Evolutionary conservation across 2,113 vertebrate species (phyloP), one percentile per base, ranked within the genome.

Genomic region (Atrichornis clamosus): DNA sequence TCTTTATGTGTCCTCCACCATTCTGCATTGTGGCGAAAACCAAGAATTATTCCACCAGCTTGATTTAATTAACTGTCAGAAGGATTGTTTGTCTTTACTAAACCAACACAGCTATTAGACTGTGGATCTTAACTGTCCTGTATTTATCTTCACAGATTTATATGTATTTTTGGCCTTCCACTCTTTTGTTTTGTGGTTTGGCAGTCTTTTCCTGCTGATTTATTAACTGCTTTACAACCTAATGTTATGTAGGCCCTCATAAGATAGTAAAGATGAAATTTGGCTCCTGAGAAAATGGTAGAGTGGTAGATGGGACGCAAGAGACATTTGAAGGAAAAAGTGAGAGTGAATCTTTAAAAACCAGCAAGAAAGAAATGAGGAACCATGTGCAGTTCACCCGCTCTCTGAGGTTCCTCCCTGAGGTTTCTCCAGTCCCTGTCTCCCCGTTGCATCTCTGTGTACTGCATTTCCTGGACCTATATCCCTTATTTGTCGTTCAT

Each of bases 71-170:
- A 92, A 67, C 55, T 70, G 63, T 74, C 21, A 4, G 74, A 82
- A 96, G 7, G 42, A n/a, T 30, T 89, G 59, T 93, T 90, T 88
- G 59, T 79, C 50, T 93, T 92, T 89, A 33, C 58, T 82, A 89
- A 95, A 81, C n/a, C 60, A 84, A 52, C 46, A 69, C 37, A 76
- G 24, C 52, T 64, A 27, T 82, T 88, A 77, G 32, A 59, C 30
- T 69, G n/a, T 63, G 56, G 49, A 56, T 95, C 24, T 24, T 90
- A 52, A 81, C 59, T 92, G 37, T 59, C 60, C 69, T 86, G 28
- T 73, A 10, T 81, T 93, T 96, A 75, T 79, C 53, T 87, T 70
- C 17, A 62, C 27, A 63, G 58, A 67, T 80, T 86, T 90, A 27
- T 56, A 83, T 20, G 22, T 67, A 47, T 77, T 50, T 89, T 90